These are phyloP conservation scores for Tachysurus fulvidraco DNA, from an alignment of 2,113 vertebrate species.

Conservation along the genomic window DNA sequence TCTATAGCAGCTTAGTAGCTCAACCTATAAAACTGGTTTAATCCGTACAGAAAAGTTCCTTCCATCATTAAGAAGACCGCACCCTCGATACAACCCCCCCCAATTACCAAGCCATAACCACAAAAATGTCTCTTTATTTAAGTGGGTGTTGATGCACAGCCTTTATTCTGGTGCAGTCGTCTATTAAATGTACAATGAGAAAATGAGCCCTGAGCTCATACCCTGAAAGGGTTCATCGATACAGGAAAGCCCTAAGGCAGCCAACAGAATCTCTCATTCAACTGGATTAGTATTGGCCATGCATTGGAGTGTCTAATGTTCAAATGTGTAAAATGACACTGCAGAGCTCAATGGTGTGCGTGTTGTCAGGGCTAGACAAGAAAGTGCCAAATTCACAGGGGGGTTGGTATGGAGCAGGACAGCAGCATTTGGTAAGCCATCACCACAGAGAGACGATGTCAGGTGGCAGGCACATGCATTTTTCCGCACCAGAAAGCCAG, in stretches of 20 bases:
- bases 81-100: not conserved
- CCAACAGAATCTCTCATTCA: conserved; percentile 21
- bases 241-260: conserved; percentile 35
- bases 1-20: not conserved
- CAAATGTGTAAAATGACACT: conserved; percentile 9
- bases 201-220: too few relatives aligned
- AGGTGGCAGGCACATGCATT: not conserved
- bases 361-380: conserved; percentile 34
- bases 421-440: not conserved
- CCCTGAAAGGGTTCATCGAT: conserved; percentile 7
- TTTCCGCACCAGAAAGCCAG: not conserved
- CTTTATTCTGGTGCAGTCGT: not conserved
- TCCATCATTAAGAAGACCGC: not conserved
- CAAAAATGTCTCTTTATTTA: not conserved
- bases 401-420: conserved; percentile 32
- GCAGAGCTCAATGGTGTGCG: conserved; percentile 6
- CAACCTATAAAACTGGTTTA: not conserved
- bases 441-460: not conserved
- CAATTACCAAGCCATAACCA: not conserved
- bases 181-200: not conserved
- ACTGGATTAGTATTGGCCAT: conserved; percentile 32
- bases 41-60: not conserved
- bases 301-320: conserved; percentile 8
- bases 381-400: conserved; percentile 45
- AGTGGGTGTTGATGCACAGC: not conserved